A percentile compares a stretch with the other conserved stretches of the same genome.
Evolutionary conservation across 2,113 vertebrate genomes (phyloP).

Genomic region (Myotis brandtii): DNA sequence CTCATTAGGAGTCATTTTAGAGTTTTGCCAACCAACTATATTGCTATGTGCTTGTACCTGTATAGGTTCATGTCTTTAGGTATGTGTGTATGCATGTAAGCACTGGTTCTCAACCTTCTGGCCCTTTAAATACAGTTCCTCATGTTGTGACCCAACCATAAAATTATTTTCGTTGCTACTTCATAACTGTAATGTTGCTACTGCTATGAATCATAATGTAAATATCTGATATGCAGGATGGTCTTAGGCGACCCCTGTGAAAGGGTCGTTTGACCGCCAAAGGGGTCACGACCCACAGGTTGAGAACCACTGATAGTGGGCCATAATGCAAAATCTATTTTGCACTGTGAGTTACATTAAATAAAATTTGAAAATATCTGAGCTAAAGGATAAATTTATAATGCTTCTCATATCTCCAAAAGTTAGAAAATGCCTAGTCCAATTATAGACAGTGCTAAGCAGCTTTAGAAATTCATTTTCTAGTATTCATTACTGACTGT

Average conservation of each 20-base stretch:
- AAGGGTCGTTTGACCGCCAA: too few relatives aligned
- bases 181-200: too few relatives aligned
- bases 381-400: neutral
- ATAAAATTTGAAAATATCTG: neutral
- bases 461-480: constrained; percentile 35
- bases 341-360: neutral
- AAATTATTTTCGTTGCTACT: too few relatives aligned
- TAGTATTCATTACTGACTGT: neutral
- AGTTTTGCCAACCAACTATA: neutral
- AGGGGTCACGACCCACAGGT: too few relatives aligned
- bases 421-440: neutral
- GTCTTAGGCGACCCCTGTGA: too few relatives aligned
- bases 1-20: neutral
- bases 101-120: too few relatives aligned
- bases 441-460: neutral
- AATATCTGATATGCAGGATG: too few relatives aligned
- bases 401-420: neutral
- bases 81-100: neutral
- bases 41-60: neutral
- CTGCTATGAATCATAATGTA: too few relatives aligned
- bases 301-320: neutral
- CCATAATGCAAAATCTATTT: neutral
- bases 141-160: too few relatives aligned
- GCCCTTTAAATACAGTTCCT: too few relatives aligned
- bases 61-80: neutral